phyloP scores from a whole-genome alignment of 2,113 vertebrate genomes.

The Cervus canadensis region DNA sequence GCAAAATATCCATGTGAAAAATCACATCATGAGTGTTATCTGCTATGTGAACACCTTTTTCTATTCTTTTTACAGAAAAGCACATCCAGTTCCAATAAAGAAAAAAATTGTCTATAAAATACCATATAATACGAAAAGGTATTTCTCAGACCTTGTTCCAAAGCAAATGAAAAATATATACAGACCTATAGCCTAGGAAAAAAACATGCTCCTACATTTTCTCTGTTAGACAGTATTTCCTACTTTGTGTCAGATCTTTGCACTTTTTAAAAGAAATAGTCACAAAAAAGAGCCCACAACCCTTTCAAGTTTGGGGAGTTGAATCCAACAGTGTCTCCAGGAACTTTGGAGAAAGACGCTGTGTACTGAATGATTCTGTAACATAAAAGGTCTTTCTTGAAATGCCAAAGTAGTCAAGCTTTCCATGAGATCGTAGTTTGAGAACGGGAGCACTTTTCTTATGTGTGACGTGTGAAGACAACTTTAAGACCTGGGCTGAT shows the following conservation, averaged over 20 bases:
- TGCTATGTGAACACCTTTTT: background rate
- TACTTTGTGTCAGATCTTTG: background rate
- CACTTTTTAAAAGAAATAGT: background rate
- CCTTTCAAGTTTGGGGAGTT: background rate
- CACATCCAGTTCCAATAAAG: background rate
- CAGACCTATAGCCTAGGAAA: background rate
- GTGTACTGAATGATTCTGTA: background rate
- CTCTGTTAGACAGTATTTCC: background rate
- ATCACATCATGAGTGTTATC: fast-evolving
- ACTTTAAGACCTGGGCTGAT: too few species aligned
- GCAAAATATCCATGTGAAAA: fast-evolving
- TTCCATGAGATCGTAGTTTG: fast-evolving
- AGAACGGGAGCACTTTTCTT: background rate
- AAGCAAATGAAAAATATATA: background rate
- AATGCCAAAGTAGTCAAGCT: background rate
- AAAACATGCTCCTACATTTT: background rate
- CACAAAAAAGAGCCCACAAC: background rate
- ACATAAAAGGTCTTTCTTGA: background rate
- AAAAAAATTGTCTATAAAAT: background rate
- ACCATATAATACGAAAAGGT: fast-evolving
- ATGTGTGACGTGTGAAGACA: fast-evolving
- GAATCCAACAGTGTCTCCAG: background rate
- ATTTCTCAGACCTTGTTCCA: background rate
- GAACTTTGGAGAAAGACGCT: background rate
- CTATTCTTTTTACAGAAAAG: background rate